Conservation (phyloP, 64 coral and sea anemone genomes). For the Montipora efflorescens region DNA sequence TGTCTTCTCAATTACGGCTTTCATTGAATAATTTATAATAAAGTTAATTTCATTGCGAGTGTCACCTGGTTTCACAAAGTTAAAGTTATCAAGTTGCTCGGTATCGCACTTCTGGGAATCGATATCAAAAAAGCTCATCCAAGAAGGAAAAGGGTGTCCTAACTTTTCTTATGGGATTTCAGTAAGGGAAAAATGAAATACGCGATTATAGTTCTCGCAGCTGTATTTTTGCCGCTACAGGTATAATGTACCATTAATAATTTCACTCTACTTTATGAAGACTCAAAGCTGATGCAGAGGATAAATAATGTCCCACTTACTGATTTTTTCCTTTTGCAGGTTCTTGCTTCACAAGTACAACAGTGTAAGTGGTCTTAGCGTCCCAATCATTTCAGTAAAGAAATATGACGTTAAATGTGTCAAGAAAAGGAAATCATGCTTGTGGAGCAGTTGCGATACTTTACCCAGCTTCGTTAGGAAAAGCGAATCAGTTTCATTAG, state of each 20-base stretch:
- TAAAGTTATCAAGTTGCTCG: too few relatives aligned
- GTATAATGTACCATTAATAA: background rate
- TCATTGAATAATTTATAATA: background rate
- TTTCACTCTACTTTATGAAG: background rate
- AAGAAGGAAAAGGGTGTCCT: background rate
- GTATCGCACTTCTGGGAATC: background rate
- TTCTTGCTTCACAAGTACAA: background rate
- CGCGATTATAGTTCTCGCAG: background rate
- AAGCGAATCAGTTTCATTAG: too few relatives aligned
- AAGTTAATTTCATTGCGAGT: background rate
- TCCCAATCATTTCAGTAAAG: background rate
- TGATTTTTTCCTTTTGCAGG: background rate
- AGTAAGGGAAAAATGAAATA: background rate
- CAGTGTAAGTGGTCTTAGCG: background rate
- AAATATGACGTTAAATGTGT: background rate
- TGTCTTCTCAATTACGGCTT: background rate
- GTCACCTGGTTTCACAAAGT: background rate
- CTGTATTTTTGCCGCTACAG: background rate
- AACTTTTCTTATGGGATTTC: background rate
- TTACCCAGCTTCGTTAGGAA: too few relatives aligned
- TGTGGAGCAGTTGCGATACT: too few relatives aligned
- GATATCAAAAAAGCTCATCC: background rate
- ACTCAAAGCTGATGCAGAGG: background rate
- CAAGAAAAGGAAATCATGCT: background rate
- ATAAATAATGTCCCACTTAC: background rate